A percentile compares a stretch with the other conserved stretches of the same genome.
phyloP scores from a whole-genome alignment of 2,888 invertebrate species.

The Coelopa pilipes region DNA sequence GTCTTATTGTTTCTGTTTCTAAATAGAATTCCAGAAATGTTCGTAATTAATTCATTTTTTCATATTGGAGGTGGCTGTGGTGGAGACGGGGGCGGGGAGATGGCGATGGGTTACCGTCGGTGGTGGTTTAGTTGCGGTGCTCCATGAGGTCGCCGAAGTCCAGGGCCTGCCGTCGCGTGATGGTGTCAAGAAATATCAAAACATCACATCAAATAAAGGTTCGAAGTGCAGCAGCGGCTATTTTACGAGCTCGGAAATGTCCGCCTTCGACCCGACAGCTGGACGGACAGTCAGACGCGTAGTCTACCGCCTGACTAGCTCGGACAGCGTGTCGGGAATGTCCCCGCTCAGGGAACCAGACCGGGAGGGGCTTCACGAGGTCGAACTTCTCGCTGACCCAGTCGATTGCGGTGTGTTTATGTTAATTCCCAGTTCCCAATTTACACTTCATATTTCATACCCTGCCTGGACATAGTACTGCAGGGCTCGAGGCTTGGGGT shows the following conservation, averaged over 20 bases:
- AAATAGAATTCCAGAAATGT: slow-evolving; percentile 52
- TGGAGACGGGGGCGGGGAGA: slow-evolving; percentile 38
- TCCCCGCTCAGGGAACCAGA: not conserved
- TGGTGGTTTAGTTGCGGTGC: slow-evolving; percentile 9
- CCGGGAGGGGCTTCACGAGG: no score
- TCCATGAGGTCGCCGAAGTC: slow-evolving; percentile 38
- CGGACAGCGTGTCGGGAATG: slow-evolving; percentile 29
- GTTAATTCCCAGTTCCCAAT: slow-evolving; percentile 38
- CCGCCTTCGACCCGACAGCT: slow-evolving; percentile 5
- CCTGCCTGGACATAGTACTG: not conserved
- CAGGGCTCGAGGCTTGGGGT: not conserved
- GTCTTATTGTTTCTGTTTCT: slow-evolving; percentile 12
- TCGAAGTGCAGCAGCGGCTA: slow-evolving; percentile 50
- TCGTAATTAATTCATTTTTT: slow-evolving; percentile 63
- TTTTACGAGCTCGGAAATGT: slow-evolving; percentile 19
- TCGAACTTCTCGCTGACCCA: slow-evolving; percentile 6
- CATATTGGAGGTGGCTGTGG: slow-evolving; percentile 42
- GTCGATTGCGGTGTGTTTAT: slow-evolving; percentile 26
- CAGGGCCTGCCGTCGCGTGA: slow-evolving; percentile 58
- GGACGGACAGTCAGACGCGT: slow-evolving; percentile 32
- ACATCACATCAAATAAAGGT: slow-evolving; percentile 67
- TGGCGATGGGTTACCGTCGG: slow-evolving; percentile 38
- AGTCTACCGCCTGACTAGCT: slow-evolving; percentile 25
- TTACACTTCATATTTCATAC: slow-evolving; percentile 44
- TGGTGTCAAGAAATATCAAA: slow-evolving; percentile 67